These are phyloP conservation scores for Indri indri DNA, from an alignment of 2,113 vertebrate species.

Conservation along the genomic window DNA sequence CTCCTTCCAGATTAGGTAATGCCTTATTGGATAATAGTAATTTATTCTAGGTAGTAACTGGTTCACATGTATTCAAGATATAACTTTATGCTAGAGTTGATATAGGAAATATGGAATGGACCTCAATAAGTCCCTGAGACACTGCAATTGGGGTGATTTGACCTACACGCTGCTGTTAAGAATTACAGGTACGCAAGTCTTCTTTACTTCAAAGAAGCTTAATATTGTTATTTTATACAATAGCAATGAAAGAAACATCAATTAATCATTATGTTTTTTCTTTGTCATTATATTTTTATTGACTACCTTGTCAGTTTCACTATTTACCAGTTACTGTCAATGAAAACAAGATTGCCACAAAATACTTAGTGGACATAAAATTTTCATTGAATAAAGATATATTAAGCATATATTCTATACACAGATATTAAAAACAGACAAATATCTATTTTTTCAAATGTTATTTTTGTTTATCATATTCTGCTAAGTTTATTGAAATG, in stretches of 20 bases:
- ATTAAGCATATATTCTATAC: neutral
- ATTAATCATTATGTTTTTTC: neutral
- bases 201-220: neutral
- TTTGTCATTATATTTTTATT: neutral
- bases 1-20: neutral
- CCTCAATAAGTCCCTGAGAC: neutral
- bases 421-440: neutral
- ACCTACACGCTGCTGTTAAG: neutral
- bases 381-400: neutral
- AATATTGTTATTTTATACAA: neutral
- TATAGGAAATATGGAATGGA: neutral
- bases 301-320: neutral
- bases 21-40: neutral
- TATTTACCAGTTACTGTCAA: neutral
- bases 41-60: neutral
- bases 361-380: neutral
- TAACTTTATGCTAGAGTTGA: neutral
- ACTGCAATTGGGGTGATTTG: neutral
- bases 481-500: neutral
- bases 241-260: constrained; percentile 22
- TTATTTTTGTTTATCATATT: neutral
- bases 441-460: neutral
- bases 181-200: neutral
- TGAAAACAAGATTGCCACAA: neutral
- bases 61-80: neutral